Evolutionary conservation across 2,888 invertebrate species (phyloP), one percentile per base, ranked within the genome.

Genomic region (Subacronicta megacephala): DNA sequence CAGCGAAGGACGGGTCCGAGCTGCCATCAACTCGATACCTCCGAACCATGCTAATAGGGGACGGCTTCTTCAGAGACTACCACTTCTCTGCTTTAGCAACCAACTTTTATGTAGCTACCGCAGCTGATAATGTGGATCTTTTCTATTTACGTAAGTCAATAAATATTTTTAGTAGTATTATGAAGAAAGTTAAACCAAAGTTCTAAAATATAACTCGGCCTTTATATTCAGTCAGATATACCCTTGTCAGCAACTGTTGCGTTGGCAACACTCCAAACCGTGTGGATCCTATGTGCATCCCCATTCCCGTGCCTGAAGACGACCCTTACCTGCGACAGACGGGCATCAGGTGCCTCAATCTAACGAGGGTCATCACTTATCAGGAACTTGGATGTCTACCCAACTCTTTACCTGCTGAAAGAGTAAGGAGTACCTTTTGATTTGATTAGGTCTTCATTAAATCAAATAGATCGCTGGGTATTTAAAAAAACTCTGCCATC

Each of bases 261-360:
- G 1, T 77, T 5, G 77, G 75, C 23, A 80, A 83, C 53, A 70
- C 62, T 2, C 81, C 75, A 0, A 84, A 83, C 63, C 65, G 59
- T 0, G 71, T 62, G 17, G 71, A 78, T 40, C 80, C 81, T 0
- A 9, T 5, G 1, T 82, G 81, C 52, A 81, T 80, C 42, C 66
- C 83, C 7, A 83, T 86, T 16, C 64, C 71, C 1, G 87, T 87
- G 7, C 82, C 85, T 0, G 61, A 49, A 1, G 82, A 85, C 31
- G 87, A 87, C 51, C 81, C 86, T 0, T 81, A 77, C 61, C 63
- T 85, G 17, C 78, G 83, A 3, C 56, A 61, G 1, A 63, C 77
- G 4, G 73, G 67, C 43, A 65, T 87, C n/a, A 70, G 82, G 3
- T 87, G 87, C 46, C 55, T 85, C 54, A 87, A 87, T 57, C 78